Base-by-base conservation (phyloP, 2,888 invertebrate species). In the Orchestes rusci region DNA sequence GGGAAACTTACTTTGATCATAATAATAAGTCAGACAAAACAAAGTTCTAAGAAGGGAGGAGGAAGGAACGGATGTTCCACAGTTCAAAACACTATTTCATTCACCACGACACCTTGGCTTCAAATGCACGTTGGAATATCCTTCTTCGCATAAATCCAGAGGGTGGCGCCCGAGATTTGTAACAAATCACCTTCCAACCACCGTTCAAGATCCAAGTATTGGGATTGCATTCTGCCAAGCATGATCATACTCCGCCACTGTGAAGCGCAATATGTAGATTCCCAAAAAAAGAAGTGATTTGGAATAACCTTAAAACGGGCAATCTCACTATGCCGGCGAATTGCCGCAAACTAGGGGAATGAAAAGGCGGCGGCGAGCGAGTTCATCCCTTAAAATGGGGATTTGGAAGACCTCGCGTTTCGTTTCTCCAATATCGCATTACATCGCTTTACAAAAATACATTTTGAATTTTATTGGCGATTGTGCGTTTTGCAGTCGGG, bases 381-480 rank as follows among this genome's bases (percentile, higher is more conserved):
- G n/a, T n/a, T n/a, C n/a, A n/a, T n/a, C n/a, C n/a, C n/a, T n/a
- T n/a, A n/a, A n/a, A n/a, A n/a, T n/a, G n/a, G n/a, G n/a, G n/a
- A n/a, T n/a, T n/a, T n/a, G n/a, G n/a, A n/a, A n/a, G n/a, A n/a
- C n/a, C n/a, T n/a, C n/a, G n/a, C n/a, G n/a, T n/a, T n/a, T n/a
- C n/a, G n/a, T n/a, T n/a, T n/a, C n/a, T n/a, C n/a, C n/a, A n/a
- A n/a, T n/a, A n/a, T n/a, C n/a, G 62, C 60, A 65, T 64, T 65
- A 65, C 64, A 65, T 57, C 58, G 61, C 59, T 60, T 60, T 63
- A 64, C 63, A 65, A 60, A 64, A 64, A 66, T 64, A 62, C 62
- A 64, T 64, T 64, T 66, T 65, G 64, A 64, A 65, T 65, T 65
- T 66, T 65, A 67, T 62, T 54, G 63, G 56, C 62, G 61, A 63